Evolutionary conservation across 2,888 invertebrate genomes (phyloP), one percentile per base, ranked within the genome.

Genomic region (Trachelus troglodyta): DNA sequence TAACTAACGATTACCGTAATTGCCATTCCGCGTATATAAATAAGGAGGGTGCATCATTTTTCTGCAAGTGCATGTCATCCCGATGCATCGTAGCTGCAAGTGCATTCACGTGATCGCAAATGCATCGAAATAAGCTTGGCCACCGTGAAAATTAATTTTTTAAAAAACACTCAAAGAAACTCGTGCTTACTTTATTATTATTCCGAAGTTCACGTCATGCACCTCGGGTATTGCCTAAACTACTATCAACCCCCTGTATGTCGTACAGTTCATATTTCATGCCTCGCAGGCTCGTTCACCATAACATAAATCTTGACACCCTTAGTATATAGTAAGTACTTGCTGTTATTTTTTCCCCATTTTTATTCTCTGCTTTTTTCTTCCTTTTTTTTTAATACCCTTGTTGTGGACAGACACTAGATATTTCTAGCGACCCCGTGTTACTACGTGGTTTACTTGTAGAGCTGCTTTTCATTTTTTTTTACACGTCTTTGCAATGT

Each of bases 291-390:
- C 40, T 56, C 40, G 40, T 56, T 56, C 40, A 6, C 40, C 40
- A 9, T 56, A 56, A 71, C 71, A 71, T 71, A 71, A 71, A 71
- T 71, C 71, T 71, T 33, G 71, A 71, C 71, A 33, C 71, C 71
- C 71, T n/a, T 30, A 9, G 15, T 33, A 9, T 71, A 30, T 4
- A 33, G 23, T 56, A 56, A 33, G 23, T 56, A 56, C 23, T 56
- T 9, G 6, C 40, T 6, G 40, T 2, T 56, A 2, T 56, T 56
- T 56, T 40, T 56, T 23, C 1, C 23, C 23, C 40, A 6, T 9
- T 56, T 56, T 23, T 40, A 40, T 40, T 56, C 40, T 4, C 12
- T 40, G 12, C 4, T 15, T 40, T 6, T 40, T 40, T 23, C 15
- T 15, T 6, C 40, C 23, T 23, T 31, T 11, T 69, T 71, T 71